Base-by-base conservation (phyloP, 1,140 invertebrate species). In the Drosophila triauraria region DNA sequence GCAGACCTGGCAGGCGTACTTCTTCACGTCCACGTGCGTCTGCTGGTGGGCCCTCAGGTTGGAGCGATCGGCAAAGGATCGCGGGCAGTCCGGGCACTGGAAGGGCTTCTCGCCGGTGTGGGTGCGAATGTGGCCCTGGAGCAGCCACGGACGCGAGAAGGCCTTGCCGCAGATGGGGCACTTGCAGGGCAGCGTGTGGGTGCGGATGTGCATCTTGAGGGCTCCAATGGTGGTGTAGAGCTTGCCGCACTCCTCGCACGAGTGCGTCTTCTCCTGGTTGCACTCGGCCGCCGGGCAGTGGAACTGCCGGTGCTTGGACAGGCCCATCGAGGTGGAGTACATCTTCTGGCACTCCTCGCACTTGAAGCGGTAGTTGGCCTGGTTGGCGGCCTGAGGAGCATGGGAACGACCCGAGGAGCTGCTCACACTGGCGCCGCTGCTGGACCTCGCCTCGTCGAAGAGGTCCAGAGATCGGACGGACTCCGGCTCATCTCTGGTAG, bases 81-180 rank as follows among this genome's bases (percentile, higher is more conserved):
- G 95, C 59, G 97, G 96, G 93, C 99, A 99, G 87, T 98, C 97
- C 20, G 96, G 95, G 93, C 98, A 99, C 46, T 97, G 96, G 94
- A 99, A 99, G 0, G 99, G 98, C 90, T 99, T 99, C 93, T 99
- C 95, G 0, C 95, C 95, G 0, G 95, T 95, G 93, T 99, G 98
- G 0, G 98, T 98, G 32, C 98, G 94, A 79, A 98, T 98, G 93
- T 99, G 98, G 1, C 98, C 97, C 93, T 99, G 98, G 4, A 99
- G 95, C 40, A 99, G 93, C 98, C 98, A 99, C 0, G 98, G 98
- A 40, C 98, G 94, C 1, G 97, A 99, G 94, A 99, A 99, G 2
- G 98, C 98, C 93, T 99, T 99, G 1, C 98, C 98, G 92, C 98
- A 99, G 27, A 99, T 94, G 75, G 97, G 96, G 91, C 99, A 99